phyloP scores from a whole-genome alignment of 2,888 invertebrate genomes.

The Anticlea derivata region DNA sequence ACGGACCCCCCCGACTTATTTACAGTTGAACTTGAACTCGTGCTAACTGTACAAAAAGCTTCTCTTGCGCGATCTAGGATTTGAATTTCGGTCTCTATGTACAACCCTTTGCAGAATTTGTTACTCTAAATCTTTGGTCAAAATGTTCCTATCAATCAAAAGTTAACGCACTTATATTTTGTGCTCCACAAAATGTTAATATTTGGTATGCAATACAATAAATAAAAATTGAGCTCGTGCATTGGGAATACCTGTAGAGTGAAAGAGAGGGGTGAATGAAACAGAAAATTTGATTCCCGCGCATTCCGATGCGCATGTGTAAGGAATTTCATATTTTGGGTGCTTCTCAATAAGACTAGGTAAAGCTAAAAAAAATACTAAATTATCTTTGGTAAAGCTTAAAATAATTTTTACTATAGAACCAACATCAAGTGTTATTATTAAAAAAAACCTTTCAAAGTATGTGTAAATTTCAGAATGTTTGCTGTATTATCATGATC shows the following conservation, averaged over 20 bases:
- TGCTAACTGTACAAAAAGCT: background rate
- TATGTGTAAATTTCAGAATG: too few relatives aligned
- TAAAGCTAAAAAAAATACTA: too few relatives aligned
- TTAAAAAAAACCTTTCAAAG: too few relatives aligned
- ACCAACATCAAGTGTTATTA: too few relatives aligned
- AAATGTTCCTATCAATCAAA: too few relatives aligned
- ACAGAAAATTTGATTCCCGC: conserved; percentile 1
- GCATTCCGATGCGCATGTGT: background rate
- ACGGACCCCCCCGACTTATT: conserved; percentile 8
- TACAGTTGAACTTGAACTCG: background rate
- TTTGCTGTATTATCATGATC: too few relatives aligned
- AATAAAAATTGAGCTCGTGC: background rate
- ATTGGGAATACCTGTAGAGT: background rate
- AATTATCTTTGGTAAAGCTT: too few relatives aligned
- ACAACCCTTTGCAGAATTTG: background rate
- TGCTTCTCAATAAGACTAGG: too few relatives aligned
- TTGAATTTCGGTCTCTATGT: conserved; percentile 1
- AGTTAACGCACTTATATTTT: background rate
- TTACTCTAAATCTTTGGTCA: too few relatives aligned
- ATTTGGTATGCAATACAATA: background rate
- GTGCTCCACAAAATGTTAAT: background rate
- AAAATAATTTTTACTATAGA: too few relatives aligned
- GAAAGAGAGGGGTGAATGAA: conserved; percentile 4
- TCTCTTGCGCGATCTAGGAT: conserved; percentile 20
- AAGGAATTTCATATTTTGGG: background rate